These are phyloP conservation scores for Ferdinandea cuprea DNA, from an alignment of 2,888 invertebrate genomes.

Conservation along the genomic window DNA sequence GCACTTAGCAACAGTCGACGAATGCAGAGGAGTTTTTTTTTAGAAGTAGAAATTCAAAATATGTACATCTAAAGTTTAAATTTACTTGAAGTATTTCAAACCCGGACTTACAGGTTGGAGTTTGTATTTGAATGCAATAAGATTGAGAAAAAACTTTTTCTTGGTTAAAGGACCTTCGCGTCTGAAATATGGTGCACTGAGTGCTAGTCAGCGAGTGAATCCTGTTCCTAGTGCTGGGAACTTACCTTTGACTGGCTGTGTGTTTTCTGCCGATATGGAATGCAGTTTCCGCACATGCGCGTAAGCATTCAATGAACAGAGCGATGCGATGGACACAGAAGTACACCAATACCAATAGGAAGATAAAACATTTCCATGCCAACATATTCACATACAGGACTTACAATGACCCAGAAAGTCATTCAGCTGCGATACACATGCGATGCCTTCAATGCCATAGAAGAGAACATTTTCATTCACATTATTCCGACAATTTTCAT, in stretches of 20 bases:
- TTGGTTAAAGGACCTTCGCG: constrained; percentile 52
- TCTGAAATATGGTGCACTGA: constrained; percentile 51
- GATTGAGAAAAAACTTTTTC: neutral
- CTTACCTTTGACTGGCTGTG: constrained; percentile 65
- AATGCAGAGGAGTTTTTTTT: too few species aligned
- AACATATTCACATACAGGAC: neutral
- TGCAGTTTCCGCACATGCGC: constrained; percentile 74
- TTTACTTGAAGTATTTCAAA: too few species aligned
- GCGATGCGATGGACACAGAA: constrained; percentile 55
- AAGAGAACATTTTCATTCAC: constrained; percentile 62
- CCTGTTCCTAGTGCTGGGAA: constrained; percentile 55
- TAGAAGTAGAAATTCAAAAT: too few species aligned
- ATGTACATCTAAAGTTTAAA: too few species aligned
- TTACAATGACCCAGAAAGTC: constrained; percentile 70
- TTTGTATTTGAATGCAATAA: too few species aligned
- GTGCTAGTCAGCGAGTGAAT: constrained; percentile 56
- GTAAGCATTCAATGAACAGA: neutral
- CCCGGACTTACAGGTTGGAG: too few species aligned
- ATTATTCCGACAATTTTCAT: too few species aligned
- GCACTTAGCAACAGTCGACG: too few species aligned
- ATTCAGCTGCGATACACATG: constrained; percentile 32
- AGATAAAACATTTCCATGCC: neutral
- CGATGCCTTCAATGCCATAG: constrained; percentile 20
- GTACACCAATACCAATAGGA: constrained; percentile 42
- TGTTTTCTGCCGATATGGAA: constrained; percentile 35